Conservation (phyloP, 2,888 invertebrate species). For the Tolmerus cingulatus region DNA sequence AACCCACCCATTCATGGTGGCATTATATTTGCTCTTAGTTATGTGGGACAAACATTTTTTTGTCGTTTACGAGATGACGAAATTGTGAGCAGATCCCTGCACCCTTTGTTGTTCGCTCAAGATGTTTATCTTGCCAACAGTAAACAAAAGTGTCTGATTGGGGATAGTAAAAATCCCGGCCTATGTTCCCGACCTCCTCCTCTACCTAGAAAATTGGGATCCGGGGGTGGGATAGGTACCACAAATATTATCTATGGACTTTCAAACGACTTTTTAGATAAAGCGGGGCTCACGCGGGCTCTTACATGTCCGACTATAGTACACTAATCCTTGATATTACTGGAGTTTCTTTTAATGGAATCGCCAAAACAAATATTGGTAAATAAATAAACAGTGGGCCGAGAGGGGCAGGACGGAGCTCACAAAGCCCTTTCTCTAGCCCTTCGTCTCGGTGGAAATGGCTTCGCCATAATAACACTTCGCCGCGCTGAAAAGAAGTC, state of each 20-base stretch:
- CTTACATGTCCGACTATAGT: background rate
- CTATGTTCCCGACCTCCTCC: background rate
- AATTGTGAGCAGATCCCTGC: background rate
- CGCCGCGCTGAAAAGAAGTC: background rate
- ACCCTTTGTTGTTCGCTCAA: constrained; percentile 21
- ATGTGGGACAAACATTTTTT: constrained; percentile 30
- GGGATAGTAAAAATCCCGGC: background rate
- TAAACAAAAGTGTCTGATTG: constrained; percentile 27
- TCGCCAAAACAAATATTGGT: background rate
- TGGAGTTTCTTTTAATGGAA: background rate
- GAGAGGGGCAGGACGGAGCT: background rate
- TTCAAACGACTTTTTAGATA: background rate
- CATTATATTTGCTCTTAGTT: constrained; percentile 34
- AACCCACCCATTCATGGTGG: background rate
- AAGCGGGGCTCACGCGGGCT: background rate
- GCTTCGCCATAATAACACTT: background rate
- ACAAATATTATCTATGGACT: background rate
- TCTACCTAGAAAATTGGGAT: background rate
- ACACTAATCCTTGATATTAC: background rate
- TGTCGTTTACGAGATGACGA: constrained; percentile 2
- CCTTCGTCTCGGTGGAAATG: background rate
- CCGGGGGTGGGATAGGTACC: background rate
- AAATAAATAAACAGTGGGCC: background rate
- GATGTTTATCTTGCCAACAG: constrained; percentile 24
- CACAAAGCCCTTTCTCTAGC: background rate